phyloP scores from a whole-genome alignment of 2,888 invertebrate species.

The Yponomeuta evonymella region DNA sequence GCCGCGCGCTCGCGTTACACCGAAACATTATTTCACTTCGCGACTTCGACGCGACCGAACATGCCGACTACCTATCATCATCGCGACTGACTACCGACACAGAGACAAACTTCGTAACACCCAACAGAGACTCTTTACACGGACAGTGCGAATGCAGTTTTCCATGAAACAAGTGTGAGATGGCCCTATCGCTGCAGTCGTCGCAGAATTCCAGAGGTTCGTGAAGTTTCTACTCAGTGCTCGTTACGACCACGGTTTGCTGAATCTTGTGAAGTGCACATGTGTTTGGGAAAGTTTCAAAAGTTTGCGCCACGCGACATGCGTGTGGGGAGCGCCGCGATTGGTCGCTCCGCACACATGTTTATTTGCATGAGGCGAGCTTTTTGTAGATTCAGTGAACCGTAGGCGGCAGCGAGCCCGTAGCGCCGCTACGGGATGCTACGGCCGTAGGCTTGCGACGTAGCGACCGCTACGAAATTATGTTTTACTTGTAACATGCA shows the following conservation, averaged over 20 bases:
- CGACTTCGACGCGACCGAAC: conserved; percentile 56
- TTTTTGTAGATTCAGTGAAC: conserved; percentile 71
- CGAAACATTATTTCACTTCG: conserved; percentile 49
- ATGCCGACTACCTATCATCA: conserved; percentile 36
- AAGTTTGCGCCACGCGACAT: conserved; percentile 63
- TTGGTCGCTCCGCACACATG: conserved; percentile 69
- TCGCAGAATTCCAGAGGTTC: conserved; percentile 75
- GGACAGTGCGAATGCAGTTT: conserved; percentile 54
- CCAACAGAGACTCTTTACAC: conserved; percentile 29
- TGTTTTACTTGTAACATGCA: background rate
- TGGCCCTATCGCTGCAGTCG: conserved; percentile 77
- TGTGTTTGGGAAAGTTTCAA: conserved; percentile 60
- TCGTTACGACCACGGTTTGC: conserved; percentile 29
- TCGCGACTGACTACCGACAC: background rate
- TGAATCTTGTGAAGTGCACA: conserved; percentile 48
- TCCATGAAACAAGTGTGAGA: conserved; percentile 72
- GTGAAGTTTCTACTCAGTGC: conserved; percentile 38
- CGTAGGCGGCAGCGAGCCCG: conserved; percentile 56
- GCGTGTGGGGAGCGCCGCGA: conserved; percentile 60
- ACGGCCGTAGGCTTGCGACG: conserved; percentile 30
- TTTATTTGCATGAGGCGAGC: conserved; percentile 67
- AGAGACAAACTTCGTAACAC: background rate
- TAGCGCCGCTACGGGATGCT: conserved; percentile 41
- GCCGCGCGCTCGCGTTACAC: conserved; percentile 54
- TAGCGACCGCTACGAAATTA: conserved; percentile 27